These are phyloP conservation scores for Tyria jacobaeae DNA, from an alignment of 2,888 invertebrate species.

Conservation along the genomic window DNA sequence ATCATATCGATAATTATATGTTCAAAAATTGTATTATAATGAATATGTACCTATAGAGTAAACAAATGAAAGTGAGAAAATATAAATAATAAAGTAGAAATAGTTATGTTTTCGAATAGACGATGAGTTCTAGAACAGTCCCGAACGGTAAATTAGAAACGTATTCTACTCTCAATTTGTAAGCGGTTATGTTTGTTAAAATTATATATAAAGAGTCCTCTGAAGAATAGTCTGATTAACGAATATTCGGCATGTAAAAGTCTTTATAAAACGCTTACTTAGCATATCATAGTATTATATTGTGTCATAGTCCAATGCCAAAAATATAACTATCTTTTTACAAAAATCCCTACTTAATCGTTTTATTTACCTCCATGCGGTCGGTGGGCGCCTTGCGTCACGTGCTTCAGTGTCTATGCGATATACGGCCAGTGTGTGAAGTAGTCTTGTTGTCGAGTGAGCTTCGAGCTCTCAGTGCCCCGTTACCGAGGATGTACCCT, in stretches of 20 bases:
- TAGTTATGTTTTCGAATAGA: constrained; percentile 84
- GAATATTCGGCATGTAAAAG: constrained; percentile 87
- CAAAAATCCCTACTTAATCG: constrained; percentile 83
- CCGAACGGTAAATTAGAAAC: constrained; percentile 74
- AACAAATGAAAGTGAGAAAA: constrained; percentile 86
- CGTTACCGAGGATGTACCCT: constrained; percentile 3
- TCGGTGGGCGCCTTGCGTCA: constrained; percentile 28
- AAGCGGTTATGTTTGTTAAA: constrained; percentile 86
- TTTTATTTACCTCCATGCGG: constrained; percentile 78
- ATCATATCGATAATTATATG: constrained; percentile 86
- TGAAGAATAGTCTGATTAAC: constrained; percentile 87
- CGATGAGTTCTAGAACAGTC: constrained; percentile 78
- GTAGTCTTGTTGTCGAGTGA: constrained; percentile 6
- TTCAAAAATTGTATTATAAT: constrained; percentile 85
- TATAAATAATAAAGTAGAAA: constrained; percentile 83
- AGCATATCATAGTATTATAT: constrained; percentile 87
- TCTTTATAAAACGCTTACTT: constrained; percentile 87
- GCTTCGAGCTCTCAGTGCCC: constrained; percentile 10
- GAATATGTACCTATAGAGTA: constrained; percentile 84
- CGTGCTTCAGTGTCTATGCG: constrained; percentile 33
- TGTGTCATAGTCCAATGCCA: constrained; percentile 87
- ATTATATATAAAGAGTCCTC: constrained; percentile 86
- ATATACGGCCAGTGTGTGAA: constrained; percentile 30
- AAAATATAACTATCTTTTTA: constrained; percentile 87
- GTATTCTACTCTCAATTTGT: constrained; percentile 82